Evolutionary conservation across 2,797 vertebrate species (phyloP), one percentile per base, ranked within the genome.

Genomic region (Gadopsis bispinosus): DNA sequence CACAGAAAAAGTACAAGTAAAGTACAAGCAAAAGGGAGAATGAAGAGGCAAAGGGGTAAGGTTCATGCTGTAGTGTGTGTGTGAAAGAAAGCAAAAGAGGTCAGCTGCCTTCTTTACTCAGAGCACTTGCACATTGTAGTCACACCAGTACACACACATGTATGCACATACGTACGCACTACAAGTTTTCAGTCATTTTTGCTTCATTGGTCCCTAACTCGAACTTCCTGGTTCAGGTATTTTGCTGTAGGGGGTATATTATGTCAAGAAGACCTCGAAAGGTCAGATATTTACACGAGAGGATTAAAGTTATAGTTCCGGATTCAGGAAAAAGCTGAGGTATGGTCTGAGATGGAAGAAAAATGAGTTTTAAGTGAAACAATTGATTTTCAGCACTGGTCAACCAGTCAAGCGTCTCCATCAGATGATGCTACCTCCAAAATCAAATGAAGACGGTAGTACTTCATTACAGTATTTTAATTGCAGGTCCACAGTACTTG

Each of bases 181-280:
- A 50, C 61, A 16, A 35, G 10, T 63, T 58, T 50, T 72, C 29
- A 64, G 29, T 56, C 10, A 73, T 71, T 35, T 85, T 69, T 72
- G 63, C 78, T 75, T 79, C 65, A 64, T 35, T 77, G 71, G 51
- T 68, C 62, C 56, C 53, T 59, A 75, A 77, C 59, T 83, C 79
- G 29, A 74, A 66, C 73, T 61, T 75, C n/a, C 31, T 55, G 39
- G 41, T 33, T 75, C 48, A 74, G 77, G 72, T 77, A 64, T 84
- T 80, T 45, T 68, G 43, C 67, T 63, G 56, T 73, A 16, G 0
- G n/a, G 11, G 6, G 16, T 6, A 7, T 53, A 39, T 17, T 31
- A 0, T 53, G 37, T 33, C 47, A 59, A 75, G 6, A 0, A 75
- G 33, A 43, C 14, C 41, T 43, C 13, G 14, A 39, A 39, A 39